phyloP scores from a whole-genome alignment of 2,113 vertebrate genomes.

The Australoheros scitulus region DNA sequence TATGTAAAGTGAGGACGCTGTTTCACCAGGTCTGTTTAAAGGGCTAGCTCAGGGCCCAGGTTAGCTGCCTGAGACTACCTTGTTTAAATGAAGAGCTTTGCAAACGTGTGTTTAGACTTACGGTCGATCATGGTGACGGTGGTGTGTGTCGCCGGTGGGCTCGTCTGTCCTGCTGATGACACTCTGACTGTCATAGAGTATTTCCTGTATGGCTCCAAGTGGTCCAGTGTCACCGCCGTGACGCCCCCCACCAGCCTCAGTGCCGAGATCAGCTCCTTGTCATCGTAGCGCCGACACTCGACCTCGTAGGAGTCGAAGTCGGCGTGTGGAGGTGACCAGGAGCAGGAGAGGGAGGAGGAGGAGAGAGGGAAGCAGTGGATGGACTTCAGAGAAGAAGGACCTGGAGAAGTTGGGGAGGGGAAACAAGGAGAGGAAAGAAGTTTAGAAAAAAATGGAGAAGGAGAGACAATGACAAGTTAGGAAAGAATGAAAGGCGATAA shows the following conservation, averaged over 20 bases:
- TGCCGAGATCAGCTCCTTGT: conserved; percentile 42
- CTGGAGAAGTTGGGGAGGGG: conserved; percentile 36
- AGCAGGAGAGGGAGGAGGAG: conserved; percentile 90
- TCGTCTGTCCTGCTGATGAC: conserved; percentile 43
- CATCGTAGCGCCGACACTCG: conserved; percentile 59
- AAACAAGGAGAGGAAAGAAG: neutral
- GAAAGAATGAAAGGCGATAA: neutral
- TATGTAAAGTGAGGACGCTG: neutral
- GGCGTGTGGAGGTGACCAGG: conserved; percentile 87
- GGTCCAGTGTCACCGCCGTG: conserved; percentile 62
- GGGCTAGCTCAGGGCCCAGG: neutral
- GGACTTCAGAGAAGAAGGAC: conserved; percentile 85
- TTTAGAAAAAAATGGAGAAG: neutral
- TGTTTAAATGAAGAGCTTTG: neutral
- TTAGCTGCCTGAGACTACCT: neutral
- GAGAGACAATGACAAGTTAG: neutral
- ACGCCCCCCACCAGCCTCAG: conserved; percentile 40
- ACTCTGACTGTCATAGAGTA: conserved; percentile 55
- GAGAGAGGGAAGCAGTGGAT: conserved; percentile 91
- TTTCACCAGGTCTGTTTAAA: neutral
- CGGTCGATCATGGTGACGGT: conserved; percentile 96
- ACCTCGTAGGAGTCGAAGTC: conserved; percentile 84
- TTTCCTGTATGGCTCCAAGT: conserved; percentile 63
- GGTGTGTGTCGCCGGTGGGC: conserved; percentile 80
- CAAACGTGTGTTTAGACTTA: conserved; percentile 75